phyloP scores from a whole-genome alignment of 2,888 invertebrate genomes.

The Dorcus parallelipipedus region DNA sequence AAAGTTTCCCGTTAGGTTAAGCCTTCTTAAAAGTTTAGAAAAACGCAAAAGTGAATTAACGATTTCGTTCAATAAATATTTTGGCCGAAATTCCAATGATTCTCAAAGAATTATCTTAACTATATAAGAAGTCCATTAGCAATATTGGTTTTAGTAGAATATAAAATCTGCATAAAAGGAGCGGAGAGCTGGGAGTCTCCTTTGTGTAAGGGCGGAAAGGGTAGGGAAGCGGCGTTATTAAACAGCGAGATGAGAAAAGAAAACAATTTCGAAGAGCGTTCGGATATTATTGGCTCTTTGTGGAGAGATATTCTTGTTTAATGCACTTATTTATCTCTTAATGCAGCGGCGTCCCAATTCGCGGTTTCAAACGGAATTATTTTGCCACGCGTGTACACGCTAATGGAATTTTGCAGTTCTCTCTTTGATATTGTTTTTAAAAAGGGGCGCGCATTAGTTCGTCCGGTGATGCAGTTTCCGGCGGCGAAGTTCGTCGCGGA shows the following conservation, averaged over 20 bases:
- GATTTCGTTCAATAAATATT: slow-evolving; percentile 8
- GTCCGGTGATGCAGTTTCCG: too few species aligned
- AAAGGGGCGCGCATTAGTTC: background rate
- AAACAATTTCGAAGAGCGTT: background rate
- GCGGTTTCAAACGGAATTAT: slow-evolving; percentile 11
- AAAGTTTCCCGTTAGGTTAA: too few species aligned
- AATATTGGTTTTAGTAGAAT: slow-evolving; percentile 30
- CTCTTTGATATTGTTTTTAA: slow-evolving; percentile 12
- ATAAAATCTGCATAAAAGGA: slow-evolving; percentile 16
- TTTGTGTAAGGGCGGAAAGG: background rate
- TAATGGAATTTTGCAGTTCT: slow-evolving; percentile 11
- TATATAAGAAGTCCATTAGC: slow-evolving; percentile 30
- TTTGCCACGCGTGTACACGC: slow-evolving; percentile 8
- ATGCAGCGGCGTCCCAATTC: slow-evolving; percentile 4
- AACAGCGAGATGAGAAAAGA: slow-evolving; percentile 3
- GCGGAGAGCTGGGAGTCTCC: background rate
- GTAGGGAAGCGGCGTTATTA: slow-evolving; percentile 18
- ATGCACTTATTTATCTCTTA: slow-evolving; percentile 3
- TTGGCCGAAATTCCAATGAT: slow-evolving; percentile 3
- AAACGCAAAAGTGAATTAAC: too few species aligned
- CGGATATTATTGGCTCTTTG: slow-evolving; percentile 3
- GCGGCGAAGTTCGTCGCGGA: too few species aligned
- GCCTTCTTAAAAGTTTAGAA: too few species aligned
- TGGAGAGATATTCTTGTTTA: background rate
- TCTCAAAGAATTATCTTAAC: slow-evolving; percentile 8